Evolutionary conservation across 1,140 invertebrate species (phyloP), one percentile per base, ranked within the genome.

Genomic region (Heliothis subflexa): DNA sequence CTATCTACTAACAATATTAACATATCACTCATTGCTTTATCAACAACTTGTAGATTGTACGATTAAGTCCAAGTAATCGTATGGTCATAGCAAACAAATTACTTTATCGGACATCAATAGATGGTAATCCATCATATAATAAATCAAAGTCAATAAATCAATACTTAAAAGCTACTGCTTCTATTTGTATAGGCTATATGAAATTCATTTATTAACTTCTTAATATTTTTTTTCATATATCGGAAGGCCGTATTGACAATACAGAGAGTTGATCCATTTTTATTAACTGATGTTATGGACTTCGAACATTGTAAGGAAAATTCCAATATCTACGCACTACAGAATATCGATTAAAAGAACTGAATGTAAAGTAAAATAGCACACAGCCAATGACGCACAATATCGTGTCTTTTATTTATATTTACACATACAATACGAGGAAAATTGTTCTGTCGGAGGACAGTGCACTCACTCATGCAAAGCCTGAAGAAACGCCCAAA

Each of bases 81-180:
- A 18, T 64, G 61, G n/a, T 47, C 40, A 64, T 2, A 11, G 40
- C n/a, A 45, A 64, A 40, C 18, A 47, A 16, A 7, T 2, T 16
- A 12, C 45, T 64, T 64, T 64, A 47, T 64, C 40, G 10, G 12
- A 11, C 1, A 13, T 10, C 55, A 57, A 57, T 57, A 21, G 13
- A 57, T 13, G 18, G 18, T 57, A 57, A 25, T 57, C 18, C 54
- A 18, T 25, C 10, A 57, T 57, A 57, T 57, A n/a, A n/a, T 12
- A 57, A 57, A 57, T 25, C 21, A 57, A 57, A 3, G 21, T 25
- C 55, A 57, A 57, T 57, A 57, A 18, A 3, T 33, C 2, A 7
- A 16, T 57, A 57, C 21, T 57, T 57, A 18, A 57, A 57, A 57
- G 54, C 54, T 55, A 25, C 13, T 25, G 55, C 55, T 21, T 18